A percentile compares a stretch with the other conserved stretches of the same genome.
Evolutionary conservation across 2,113 vertebrate genomes (phyloP).

Genomic region (Dryoscopus gambensis): DNA sequence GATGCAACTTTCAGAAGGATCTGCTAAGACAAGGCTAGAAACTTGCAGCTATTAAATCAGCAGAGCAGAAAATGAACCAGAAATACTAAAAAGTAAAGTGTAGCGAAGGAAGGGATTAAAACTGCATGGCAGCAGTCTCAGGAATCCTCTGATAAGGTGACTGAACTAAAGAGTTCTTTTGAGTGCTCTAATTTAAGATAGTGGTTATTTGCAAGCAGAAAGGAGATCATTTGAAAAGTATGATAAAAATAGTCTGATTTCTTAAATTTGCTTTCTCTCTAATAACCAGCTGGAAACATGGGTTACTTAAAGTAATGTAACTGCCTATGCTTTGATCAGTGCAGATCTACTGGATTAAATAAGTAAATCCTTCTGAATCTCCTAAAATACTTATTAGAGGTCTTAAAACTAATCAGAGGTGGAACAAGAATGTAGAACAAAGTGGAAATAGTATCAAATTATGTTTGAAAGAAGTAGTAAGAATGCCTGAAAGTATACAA

Average conservation of each 20-base stretch:
- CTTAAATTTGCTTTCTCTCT: background rate
- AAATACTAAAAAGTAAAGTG: slow-evolving; percentile 33
- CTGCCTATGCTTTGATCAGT: background rate
- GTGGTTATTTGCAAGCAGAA: slow-evolving; percentile 28
- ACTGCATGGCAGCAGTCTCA: slow-evolving; percentile 43
- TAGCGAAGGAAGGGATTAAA: slow-evolving; percentile 37
- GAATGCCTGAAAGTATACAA: background rate
- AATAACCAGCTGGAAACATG: background rate
- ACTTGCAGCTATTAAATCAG: slow-evolving; percentile 54
- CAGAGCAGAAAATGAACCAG: slow-evolving; percentile 65
- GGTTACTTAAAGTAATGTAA: background rate
- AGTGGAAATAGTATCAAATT: background rate
- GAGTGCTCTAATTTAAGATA: background rate
- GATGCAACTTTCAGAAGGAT: slow-evolving; percentile 15
- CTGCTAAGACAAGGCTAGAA: slow-evolving; percentile 14
- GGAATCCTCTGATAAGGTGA: slow-evolving; percentile 52
- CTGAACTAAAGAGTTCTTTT: slow-evolving; percentile 1
- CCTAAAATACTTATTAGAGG: background rate
- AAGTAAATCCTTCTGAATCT: background rate
- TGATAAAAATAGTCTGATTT: background rate
- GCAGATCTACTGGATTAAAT: background rate
- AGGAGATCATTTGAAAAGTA: slow-evolving; percentile 1
- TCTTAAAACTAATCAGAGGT: background rate
- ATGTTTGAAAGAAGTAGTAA: background rate
- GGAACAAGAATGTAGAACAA: background rate